Evolutionary conservation across 2,797 vertebrate genomes (phyloP).

Genomic region (Champsocephalus gunnari): DNA sequence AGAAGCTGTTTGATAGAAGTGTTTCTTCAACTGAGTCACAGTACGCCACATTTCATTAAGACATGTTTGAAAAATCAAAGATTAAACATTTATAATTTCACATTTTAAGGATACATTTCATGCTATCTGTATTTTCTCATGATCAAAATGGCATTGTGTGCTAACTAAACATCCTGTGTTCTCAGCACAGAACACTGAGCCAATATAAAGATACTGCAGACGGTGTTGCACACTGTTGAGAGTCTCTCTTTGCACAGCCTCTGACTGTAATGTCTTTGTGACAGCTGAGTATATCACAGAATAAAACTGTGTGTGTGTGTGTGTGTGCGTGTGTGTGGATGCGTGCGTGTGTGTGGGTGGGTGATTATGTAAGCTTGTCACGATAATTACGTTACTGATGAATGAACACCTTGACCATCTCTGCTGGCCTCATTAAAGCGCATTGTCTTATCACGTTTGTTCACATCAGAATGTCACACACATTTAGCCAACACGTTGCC

Average conservation of each 20-base stretch:
- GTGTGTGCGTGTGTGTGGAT: conserved; percentile 15
- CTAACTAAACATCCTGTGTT: conserved; percentile 14
- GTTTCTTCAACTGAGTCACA: conserved; percentile 26
- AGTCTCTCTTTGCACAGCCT: conserved; percentile 43
- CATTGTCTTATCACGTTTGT: too few relatives aligned
- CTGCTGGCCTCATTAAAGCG: too few relatives aligned
- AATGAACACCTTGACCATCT: too few relatives aligned
- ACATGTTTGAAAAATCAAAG: conserved; percentile 4
- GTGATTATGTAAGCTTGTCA: too few relatives aligned
- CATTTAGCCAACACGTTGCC: too few relatives aligned
- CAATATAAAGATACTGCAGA: conserved; percentile 41
- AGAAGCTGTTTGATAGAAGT: conserved; percentile 6
- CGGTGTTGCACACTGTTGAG: conserved; percentile 50
- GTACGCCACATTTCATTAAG: not conserved
- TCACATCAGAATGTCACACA: too few relatives aligned
- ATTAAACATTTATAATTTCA: too few relatives aligned
- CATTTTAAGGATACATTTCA: conserved; percentile 20
- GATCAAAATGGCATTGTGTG: conserved; percentile 36
- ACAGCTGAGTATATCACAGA: conserved; percentile 53
- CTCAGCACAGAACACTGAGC: conserved; percentile 23
- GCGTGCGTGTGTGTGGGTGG: conserved; percentile 2
- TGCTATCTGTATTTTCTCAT: conserved; percentile 13
- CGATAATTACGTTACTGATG: too few relatives aligned
- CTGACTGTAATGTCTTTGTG: conserved; percentile 56
- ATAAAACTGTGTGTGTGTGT: conserved; percentile 29